Conservation (phyloP, 2,888 invertebrate species). For the Chesias legatella region DNA sequence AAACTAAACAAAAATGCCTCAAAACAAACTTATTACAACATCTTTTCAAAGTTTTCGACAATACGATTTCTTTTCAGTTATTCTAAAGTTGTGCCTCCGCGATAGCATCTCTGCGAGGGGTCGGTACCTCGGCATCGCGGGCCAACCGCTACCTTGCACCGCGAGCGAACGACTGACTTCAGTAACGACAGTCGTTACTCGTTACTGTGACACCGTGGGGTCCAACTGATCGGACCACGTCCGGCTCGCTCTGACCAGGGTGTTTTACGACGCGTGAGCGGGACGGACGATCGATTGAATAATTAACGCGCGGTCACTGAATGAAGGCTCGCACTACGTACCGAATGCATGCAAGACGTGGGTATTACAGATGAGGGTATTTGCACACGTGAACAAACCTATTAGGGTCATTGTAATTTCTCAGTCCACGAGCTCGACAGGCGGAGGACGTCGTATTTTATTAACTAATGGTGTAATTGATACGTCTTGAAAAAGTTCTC, state of each 20-base stretch:
- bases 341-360: slow-evolving; percentile 58
- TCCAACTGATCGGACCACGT: slow-evolving; percentile 31
- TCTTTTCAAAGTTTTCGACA: slow-evolving; percentile 53
- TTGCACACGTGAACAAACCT: slow-evolving; percentile 50
- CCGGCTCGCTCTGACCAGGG: slow-evolving; percentile 37
- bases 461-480: slow-evolving; percentile 59
- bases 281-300: slow-evolving; percentile 57
- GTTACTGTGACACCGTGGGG: slow-evolving; percentile 11
- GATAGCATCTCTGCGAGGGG: slow-evolving; percentile 74
- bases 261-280: slow-evolving; percentile 28
- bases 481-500: slow-evolving; percentile 52
- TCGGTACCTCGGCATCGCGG: slow-evolving; percentile 67
- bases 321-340: slow-evolving; percentile 54
- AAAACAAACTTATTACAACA: slow-evolving; percentile 55
- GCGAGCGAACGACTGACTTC: slow-evolving; percentile 62
- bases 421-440: slow-evolving; percentile 40
- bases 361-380: slow-evolving; percentile 53
- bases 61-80: slow-evolving; percentile 56
- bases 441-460: slow-evolving; percentile 48
- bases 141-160: slow-evolving; percentile 55
- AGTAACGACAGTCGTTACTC: slow-evolving; percentile 16
- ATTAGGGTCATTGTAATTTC: slow-evolving; percentile 63
- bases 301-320: slow-evolving; percentile 61
- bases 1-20: slow-evolving; percentile 63
- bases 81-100: slow-evolving; percentile 74